Conservation (phyloP, 2,797 vertebrate genomes). For the Rhinatrema bivittatum region DNA sequence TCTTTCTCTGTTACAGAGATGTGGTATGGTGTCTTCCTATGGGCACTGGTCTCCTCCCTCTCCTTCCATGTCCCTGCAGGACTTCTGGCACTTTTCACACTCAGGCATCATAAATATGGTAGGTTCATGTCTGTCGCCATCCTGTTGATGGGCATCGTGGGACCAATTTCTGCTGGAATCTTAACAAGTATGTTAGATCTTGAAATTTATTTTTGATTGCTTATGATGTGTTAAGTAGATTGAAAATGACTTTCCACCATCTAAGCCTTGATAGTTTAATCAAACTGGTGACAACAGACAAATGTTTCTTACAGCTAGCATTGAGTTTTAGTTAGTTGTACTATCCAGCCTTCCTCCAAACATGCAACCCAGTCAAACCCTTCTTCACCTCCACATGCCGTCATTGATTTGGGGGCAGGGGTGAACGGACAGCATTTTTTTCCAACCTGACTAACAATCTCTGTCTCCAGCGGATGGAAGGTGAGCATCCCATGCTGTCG, state of each 20-base stretch:
- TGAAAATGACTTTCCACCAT: neutral
- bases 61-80: conserved; percentile 85
- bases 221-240: conserved; percentile 1
- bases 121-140: conserved; percentile 86
- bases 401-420: too few species aligned
- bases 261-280: neutral
- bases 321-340: too few species aligned
- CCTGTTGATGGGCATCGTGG: conserved; percentile 85
- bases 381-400: too few species aligned
- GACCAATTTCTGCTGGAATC: conserved; percentile 83
- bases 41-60: conserved; percentile 86
- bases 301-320: too few species aligned
- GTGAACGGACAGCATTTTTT: too few species aligned
- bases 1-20: conserved; percentile 66
- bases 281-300: neutral
- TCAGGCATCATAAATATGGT: conserved; percentile 83
- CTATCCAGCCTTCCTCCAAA: too few species aligned
- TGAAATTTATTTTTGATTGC: neutral
- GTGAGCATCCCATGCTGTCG: too few species aligned
- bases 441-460: too few species aligned
- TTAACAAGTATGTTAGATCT: conserved; percentile 79
- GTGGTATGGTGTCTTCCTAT: conserved; percentile 96
- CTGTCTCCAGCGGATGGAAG: too few species aligned
- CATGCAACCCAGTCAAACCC: too few species aligned
- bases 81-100: conserved; percentile 77